phyloP scores from a whole-genome alignment of 2,113 vertebrate genomes.

The Zapornia atra region DNA sequence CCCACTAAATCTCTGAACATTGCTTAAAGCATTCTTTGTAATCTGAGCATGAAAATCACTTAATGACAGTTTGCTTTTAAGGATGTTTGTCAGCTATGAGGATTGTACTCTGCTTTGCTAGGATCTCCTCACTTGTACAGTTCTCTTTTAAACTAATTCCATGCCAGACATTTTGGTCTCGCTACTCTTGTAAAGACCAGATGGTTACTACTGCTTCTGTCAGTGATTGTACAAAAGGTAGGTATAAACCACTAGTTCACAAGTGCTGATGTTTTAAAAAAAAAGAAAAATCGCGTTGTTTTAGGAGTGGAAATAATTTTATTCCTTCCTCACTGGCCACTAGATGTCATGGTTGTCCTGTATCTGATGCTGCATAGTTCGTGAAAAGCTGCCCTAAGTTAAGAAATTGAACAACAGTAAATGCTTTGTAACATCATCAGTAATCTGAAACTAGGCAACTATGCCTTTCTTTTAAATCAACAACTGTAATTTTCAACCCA shows the following conservation, averaged over 20 bases:
- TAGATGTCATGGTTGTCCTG: constrained; percentile 68
- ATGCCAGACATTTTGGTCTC: not conserved
- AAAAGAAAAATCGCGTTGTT: not conserved
- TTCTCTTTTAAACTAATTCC: not conserved
- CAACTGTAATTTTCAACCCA: not conserved
- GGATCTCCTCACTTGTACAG: not conserved
- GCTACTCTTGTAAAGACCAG: not conserved
- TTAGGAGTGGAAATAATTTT: not conserved
- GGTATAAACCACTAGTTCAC: not conserved
- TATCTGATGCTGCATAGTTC: not conserved
- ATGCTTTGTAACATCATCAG: not conserved
- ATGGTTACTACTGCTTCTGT: not conserved
- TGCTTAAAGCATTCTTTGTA: not conserved
- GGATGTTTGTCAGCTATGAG: not conserved
- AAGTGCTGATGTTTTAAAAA: not conserved
- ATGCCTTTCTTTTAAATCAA: not conserved
- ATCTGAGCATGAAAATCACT: not conserved
- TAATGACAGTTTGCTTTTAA: not conserved
- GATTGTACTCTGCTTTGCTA: not conserved
- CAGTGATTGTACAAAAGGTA: not conserved
- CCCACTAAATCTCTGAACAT: not conserved
- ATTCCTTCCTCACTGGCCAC: not conserved
- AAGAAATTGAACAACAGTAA: not conserved
- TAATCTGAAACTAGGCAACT: not conserved
- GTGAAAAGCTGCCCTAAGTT: not conserved